These are phyloP conservation scores for Drosophila novamexicana DNA, from an alignment of 1,140 invertebrate species.

Conservation along the genomic window DNA sequence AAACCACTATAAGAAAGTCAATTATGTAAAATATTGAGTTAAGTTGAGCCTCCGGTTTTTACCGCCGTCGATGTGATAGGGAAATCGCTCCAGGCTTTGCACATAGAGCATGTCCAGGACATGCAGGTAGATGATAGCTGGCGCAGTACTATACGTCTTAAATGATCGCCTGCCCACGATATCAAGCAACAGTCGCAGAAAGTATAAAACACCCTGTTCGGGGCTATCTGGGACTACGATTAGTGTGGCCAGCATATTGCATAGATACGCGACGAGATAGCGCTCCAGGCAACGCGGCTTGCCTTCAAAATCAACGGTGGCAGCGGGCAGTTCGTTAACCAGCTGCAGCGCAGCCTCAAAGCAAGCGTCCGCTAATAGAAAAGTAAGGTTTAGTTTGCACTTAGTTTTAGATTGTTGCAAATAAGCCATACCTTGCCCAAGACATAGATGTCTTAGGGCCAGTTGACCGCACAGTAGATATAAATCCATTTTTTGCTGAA, in stretches of 20 bases:
- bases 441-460: conserved; percentile 94
- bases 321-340: conserved; percentile 91
- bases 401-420: conserved; percentile 51
- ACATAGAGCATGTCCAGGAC: conserved; percentile 79
- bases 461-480: conserved; percentile 95
- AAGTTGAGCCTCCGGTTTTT: not conserved
- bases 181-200: conserved; percentile 91
- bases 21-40: not conserved
- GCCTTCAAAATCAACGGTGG: conserved; percentile 91
- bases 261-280: conserved; percentile 89
- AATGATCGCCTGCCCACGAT: conserved; percentile 89
- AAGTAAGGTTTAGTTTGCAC: conserved; percentile 24
- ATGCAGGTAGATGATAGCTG: conserved; percentile 88
- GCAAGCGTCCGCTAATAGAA: conserved; percentile 92
- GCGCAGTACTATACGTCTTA: conserved; percentile 86
- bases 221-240: conserved; percentile 95
- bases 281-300: conserved; percentile 90
- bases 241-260: conserved; percentile 93
- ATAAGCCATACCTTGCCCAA: conserved; percentile 88
- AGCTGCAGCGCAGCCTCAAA: conserved; percentile 94
- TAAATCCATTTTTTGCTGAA: conserved; percentile 91
- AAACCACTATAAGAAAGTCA: conserved; percentile 88
- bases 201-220: conserved; percentile 91
- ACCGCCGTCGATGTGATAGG: conserved; percentile 79
- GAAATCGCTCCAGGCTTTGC: conserved; percentile 73